Evolutionary conservation across 2,888 invertebrate genomes (phyloP), one percentile per base, ranked within the genome.

Genomic region (Eulithis testata): DNA sequence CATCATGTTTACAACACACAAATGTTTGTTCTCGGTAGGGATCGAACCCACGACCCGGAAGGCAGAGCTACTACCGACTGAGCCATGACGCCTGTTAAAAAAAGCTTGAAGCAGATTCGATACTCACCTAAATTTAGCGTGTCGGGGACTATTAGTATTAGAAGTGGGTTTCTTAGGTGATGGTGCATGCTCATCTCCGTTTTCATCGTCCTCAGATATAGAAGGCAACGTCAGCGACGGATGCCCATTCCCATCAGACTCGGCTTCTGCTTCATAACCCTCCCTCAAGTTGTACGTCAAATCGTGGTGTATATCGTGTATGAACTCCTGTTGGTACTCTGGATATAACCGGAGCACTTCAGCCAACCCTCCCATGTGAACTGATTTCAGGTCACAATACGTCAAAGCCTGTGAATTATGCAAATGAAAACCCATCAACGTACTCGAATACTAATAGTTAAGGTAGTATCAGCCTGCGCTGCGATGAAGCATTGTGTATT

Each of bases 131-230:
- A 91, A 95, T 88, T 96, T 96, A 6, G 94, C 94, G 81, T 96
- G 96, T 70, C 96, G 90, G 0, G 96, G 96, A 83, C 96, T 96
- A 57, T 85, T 92, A 57, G 94, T 94, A 58, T 94, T 84, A 0
- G 95, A 95, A 27, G 95, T 94, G 1, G 89, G 78, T 78, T 94
- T 96, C 62, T 94, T 96, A 36, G 95, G 96, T 55, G 95, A 94
- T 0, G 95, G 94, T 5, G 95, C 95, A 9, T 94, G 94, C 40
- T 95, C 95, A 65, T 97, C 97, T 44, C 96, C 96, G 78, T 97
- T 97, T 86, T 98, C 98, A 81, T 98, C 98, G 75, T 98, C 98
- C 87, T 99, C 98, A 66, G 98, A 98, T 83, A 99, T 99, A 45
- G 98, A 98, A 3, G 98, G 98, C 52, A 98, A 89, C 0, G 97